phyloP scores from a whole-genome alignment of 1,140 invertebrate species.

The Ceratina australensis region DNA sequence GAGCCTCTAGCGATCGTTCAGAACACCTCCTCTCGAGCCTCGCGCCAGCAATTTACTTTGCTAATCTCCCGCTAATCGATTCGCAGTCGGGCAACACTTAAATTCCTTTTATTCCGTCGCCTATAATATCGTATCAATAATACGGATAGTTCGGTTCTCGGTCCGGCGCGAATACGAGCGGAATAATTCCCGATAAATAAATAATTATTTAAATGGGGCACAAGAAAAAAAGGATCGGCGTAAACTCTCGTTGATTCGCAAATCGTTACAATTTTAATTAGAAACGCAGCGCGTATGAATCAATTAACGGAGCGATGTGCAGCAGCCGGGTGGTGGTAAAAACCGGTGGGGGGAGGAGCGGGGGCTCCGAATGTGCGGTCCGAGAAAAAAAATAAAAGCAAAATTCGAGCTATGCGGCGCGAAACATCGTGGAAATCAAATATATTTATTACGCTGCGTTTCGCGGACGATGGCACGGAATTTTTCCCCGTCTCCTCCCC shows the following conservation, averaged over 20 bases:
- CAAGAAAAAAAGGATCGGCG: slow-evolving; percentile 20
- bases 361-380: neutral
- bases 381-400: slow-evolving; percentile 28
- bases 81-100: no score
- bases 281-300: slow-evolving; percentile 31
- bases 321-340: neutral
- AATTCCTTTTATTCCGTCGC: no score
- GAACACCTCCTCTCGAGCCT: neutral
- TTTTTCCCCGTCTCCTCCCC: slow-evolving; percentile 17
- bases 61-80: no score
- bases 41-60: neutral
- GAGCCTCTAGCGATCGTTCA: neutral
- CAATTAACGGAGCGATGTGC: slow-evolving; percentile 22
- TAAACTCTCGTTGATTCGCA: slow-evolving; percentile 32
- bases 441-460: slow-evolving; percentile 46
- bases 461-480: slow-evolving; percentile 42
- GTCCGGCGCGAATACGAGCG: neutral
- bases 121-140: neutral
- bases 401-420: slow-evolving; percentile 37
- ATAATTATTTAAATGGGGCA: slow-evolving; percentile 19
- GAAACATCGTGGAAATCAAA: slow-evolving; percentile 46
- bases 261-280: slow-evolving; percentile 49
- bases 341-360: neutral
- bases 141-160: slow-evolving; percentile 8
- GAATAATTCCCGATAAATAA: neutral